A percentile compares a stretch with the other conserved stretches of the same genome.
phyloP scores from a whole-genome alignment of 2,888 invertebrate species.

The Anodontia alba region DNA sequence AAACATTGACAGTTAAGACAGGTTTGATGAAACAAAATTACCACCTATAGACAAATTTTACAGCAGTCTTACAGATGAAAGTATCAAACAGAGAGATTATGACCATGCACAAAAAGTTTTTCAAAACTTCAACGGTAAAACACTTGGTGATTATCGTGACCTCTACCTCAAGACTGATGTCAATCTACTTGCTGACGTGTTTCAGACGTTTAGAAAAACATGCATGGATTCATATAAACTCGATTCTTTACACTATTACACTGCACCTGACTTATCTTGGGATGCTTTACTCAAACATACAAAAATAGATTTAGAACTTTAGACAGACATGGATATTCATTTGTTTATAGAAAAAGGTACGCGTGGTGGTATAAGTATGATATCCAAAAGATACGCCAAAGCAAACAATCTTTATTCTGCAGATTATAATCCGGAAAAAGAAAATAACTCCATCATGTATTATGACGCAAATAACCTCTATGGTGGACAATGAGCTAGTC shows the following conservation, averaged over 20 bases:
- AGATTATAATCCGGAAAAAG: slow-evolving; percentile 70
- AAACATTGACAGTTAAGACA: no score
- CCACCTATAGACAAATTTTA: background rate
- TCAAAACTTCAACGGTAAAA: slow-evolving; percentile 50
- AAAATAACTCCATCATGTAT: no score
- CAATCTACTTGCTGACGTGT: no score
- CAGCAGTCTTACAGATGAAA: background rate
- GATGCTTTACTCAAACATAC: no score
- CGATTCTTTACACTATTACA: slow-evolving; percentile 74
- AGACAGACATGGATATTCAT: no score
- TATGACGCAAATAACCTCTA: no score
- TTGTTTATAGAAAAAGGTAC: no score
- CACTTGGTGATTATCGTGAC: slow-evolving; percentile 72
- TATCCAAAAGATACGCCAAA: slow-evolving; percentile 73
- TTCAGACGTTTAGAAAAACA: no score
- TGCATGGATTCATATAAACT: slow-evolving; percentile 69
- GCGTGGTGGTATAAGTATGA: no score
- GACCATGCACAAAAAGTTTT: slow-evolving; percentile 33
- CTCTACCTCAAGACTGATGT: slow-evolving; percentile 59
- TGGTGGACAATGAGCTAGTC: slow-evolving; percentile 63
- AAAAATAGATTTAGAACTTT: no score
- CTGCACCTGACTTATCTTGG: no score
- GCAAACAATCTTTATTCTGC: slow-evolving; percentile 69
- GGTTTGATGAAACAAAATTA: no score
- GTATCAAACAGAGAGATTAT: slow-evolving; percentile 3